Conservation (phyloP, 2,113 vertebrate species). For the Amphiprion percula region DNA sequence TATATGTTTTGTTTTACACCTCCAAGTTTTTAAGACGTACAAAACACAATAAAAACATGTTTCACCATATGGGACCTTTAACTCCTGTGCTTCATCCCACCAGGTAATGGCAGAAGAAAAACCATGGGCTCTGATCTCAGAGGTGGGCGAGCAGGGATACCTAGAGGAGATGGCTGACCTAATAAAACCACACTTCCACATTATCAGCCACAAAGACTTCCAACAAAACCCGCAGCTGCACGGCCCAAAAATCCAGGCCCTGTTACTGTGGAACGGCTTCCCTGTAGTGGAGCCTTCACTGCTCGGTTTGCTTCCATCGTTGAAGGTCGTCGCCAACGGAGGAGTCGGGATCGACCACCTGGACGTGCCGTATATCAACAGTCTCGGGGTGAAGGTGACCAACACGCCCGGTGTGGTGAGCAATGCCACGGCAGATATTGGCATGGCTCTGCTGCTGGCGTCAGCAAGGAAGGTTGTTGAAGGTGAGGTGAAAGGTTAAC, state of each 20-base stretch:
- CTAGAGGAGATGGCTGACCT: slow-evolving; percentile 24
- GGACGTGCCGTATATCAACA: slow-evolving; percentile 83
- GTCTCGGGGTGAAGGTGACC: slow-evolving; percentile 84
- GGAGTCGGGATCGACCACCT: slow-evolving; percentile 88
- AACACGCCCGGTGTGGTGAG: slow-evolving; percentile 84
- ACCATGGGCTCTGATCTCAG: slow-evolving; percentile 76
- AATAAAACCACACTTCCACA: slow-evolving; percentile 55
- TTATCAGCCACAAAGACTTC: slow-evolving; percentile 63
- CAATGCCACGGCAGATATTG: slow-evolving; percentile 85
- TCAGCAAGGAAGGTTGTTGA: slow-evolving; percentile 83
- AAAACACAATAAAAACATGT: too few species aligned
- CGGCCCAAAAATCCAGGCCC: slow-evolving; percentile 65
- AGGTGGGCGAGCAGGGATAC: slow-evolving; percentile 31
- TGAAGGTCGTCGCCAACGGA: slow-evolving; percentile 84
- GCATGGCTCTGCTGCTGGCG: slow-evolving; percentile 86
- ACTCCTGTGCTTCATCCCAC: background rate
- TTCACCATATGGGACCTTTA: background rate
- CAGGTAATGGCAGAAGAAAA: slow-evolving; percentile 69
- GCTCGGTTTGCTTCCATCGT: slow-evolving; percentile 74
- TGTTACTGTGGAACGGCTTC: slow-evolving; percentile 43
- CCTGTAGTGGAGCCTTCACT: slow-evolving; percentile 29
- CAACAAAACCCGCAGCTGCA: slow-evolving; percentile 45
- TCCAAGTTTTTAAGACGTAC: too few species aligned
- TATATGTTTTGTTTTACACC: too few species aligned
- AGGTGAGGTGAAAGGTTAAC: slow-evolving; percentile 40